Evolutionary conservation across 2,113 vertebrate species (phyloP).

Genomic region (Pluvianellus socialis): DNA sequence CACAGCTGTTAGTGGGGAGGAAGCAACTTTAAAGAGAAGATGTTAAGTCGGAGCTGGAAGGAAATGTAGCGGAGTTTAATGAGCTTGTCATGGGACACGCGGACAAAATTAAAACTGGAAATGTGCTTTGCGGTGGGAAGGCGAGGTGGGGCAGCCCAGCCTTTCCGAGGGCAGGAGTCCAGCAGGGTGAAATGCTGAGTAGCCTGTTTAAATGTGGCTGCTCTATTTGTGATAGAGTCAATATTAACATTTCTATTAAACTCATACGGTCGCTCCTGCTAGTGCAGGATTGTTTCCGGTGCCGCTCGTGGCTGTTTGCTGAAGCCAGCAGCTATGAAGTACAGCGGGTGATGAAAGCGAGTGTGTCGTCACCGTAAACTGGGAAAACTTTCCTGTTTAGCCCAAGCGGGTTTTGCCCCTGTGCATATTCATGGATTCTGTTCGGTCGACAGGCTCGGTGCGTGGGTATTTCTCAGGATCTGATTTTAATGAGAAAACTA

Average conservation of each 20-base stretch:
- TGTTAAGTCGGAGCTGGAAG: not conserved
- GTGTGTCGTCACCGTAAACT: accelerated
- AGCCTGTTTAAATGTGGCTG: not conserved
- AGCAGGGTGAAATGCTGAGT: not conserved
- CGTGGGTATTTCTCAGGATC: accelerated
- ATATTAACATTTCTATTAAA: accelerated
- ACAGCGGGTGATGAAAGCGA: accelerated
- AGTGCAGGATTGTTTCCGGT: accelerated
- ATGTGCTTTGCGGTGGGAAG: not conserved
- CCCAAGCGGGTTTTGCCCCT: accelerated
- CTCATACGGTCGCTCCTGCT: accelerated
- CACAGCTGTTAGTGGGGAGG: not conserved
- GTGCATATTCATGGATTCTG: not conserved
- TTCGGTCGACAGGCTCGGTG: not conserved
- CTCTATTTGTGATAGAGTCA: not conserved
- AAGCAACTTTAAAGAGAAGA: not conserved
- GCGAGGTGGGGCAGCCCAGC: not conserved
- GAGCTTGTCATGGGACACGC: not conserved
- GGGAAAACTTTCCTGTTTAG: not conserved
- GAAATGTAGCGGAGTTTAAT: not conserved
- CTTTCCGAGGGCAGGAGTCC: too few species aligned
- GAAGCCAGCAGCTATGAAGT: accelerated
- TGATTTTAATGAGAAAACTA: not conserved
- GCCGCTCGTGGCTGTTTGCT: not conserved
- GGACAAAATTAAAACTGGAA: not conserved